phyloP scores from a whole-genome alignment of 2,888 invertebrate genomes.

The Adelphocoris suturalis region DNA sequence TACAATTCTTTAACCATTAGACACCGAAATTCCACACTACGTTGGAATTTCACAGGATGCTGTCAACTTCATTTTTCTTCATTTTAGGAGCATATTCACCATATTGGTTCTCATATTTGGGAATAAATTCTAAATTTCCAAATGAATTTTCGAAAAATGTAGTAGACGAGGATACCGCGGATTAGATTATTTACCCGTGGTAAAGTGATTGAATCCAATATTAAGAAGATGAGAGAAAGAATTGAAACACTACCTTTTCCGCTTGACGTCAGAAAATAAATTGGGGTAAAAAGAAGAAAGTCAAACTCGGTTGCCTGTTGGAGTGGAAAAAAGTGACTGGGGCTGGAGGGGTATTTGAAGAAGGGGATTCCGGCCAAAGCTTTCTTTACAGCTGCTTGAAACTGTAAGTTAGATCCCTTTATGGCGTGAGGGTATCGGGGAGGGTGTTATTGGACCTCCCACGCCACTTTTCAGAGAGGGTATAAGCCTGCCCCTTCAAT shows the following conservation, averaged over 20 bases:
- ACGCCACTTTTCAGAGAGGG: slow-evolving; percentile 30
- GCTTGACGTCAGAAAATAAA: slow-evolving; percentile 27
- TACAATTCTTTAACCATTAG: too few species aligned
- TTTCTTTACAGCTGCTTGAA: slow-evolving; percentile 61
- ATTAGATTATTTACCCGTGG: neutral
- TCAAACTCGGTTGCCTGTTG: neutral
- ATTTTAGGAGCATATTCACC: too few species aligned
- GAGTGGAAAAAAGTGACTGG: slow-evolving; percentile 23
- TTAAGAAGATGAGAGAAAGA: neutral
- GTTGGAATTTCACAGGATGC: too few species aligned
- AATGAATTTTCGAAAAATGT: too few species aligned
- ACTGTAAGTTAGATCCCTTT: slow-evolving; percentile 60
- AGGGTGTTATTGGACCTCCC: slow-evolving; percentile 49
- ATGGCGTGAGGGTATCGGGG: slow-evolving; percentile 51
- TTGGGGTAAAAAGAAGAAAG: neutral
- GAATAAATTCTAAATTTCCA: too few species aligned
- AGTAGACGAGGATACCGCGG: too few species aligned
- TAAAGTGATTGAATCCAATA: slow-evolving; percentile 1
- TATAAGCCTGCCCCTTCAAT: slow-evolving; percentile 23
- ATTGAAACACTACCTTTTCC: neutral
- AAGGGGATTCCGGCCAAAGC: neutral
- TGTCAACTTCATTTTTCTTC: too few species aligned
- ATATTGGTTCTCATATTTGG: too few species aligned
- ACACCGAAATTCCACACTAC: too few species aligned
- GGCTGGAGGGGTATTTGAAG: slow-evolving; percentile 5